phyloP scores from a whole-genome alignment of 2,888 invertebrate species.

The Pseudococcus jackbeardsleyi region DNA sequence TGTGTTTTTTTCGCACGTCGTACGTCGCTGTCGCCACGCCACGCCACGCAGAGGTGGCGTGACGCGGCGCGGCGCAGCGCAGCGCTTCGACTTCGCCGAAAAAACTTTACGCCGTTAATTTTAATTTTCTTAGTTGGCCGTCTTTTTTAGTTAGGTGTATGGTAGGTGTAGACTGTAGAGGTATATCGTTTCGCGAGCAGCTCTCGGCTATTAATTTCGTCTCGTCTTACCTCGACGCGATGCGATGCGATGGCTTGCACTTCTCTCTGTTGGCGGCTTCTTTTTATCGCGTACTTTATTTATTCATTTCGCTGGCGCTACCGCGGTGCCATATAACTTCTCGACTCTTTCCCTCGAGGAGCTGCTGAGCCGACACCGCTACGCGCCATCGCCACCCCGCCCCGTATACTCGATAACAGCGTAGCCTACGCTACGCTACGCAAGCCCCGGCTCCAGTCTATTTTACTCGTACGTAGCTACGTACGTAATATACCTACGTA shows the following conservation, averaged over 20 bases:
- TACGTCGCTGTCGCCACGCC: neutral
- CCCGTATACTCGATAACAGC: too few species aligned
- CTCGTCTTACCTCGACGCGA: conserved; percentile 14
- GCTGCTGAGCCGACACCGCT: neutral
- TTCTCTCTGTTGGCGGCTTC: neutral
- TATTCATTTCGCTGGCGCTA: neutral
- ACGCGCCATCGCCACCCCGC: too few species aligned
- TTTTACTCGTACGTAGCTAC: too few species aligned
- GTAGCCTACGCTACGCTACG: too few species aligned
- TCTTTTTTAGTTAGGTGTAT: conserved; percentile 41
- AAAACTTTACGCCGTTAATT: conserved; percentile 66
- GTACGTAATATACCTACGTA: too few species aligned
- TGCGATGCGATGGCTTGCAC: neutral
- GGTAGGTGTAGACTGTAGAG: neutral
- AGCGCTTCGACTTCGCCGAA: conserved; percentile 53
- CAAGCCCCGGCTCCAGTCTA: too few species aligned
- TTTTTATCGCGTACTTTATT: conserved; percentile 14
- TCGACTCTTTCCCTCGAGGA: neutral
- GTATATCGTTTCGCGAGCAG: conserved; percentile 11
- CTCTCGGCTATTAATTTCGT: conserved; percentile 63
- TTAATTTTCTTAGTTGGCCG: conserved; percentile 66
- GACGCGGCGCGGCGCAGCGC: neutral
- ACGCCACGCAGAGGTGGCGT: too few species aligned
- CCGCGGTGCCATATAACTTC: neutral
- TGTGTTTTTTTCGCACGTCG: neutral